These are phyloP conservation scores for Eolophus roseicapilla DNA, from an alignment of 2,113 vertebrate genomes.

Conservation along the genomic window DNA sequence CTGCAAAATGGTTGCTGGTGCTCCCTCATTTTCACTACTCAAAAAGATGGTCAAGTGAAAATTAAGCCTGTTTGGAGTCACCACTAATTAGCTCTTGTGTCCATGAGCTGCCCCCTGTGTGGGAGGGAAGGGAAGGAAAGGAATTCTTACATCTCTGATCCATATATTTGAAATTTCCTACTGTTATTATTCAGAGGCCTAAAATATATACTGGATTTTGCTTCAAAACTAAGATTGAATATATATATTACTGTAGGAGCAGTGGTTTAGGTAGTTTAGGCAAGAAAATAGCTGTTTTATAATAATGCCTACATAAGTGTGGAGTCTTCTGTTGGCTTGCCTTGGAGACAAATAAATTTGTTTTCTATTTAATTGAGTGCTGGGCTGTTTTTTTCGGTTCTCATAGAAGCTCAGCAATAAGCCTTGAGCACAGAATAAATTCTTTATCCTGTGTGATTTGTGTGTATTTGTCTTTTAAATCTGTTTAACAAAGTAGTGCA, in stretches of 20 bases:
- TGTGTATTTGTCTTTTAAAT: conserved; percentile 26
- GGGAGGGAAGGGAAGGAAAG: background rate
- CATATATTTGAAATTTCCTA: background rate
- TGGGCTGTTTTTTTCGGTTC: background rate
- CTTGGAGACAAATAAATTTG: conserved; percentile 5
- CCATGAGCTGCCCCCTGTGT: background rate
- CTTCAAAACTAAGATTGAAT: background rate
- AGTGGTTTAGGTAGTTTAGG: background rate
- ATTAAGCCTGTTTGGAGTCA: background rate
- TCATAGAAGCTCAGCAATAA: conserved; percentile 11
- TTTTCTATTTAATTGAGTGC: background rate
- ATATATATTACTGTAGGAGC: background rate
- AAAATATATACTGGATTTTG: background rate
- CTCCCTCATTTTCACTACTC: background rate
- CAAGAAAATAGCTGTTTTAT: background rate
- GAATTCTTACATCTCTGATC: background rate
- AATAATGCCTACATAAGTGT: background rate
- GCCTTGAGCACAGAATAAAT: conserved; percentile 3
- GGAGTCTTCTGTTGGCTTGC: background rate
- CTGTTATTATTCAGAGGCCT: background rate
- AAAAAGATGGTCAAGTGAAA: background rate
- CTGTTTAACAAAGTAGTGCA: conserved; percentile 32
- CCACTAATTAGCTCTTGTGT: background rate
- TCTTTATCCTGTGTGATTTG: conserved; percentile 19
- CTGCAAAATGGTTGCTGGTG: background rate